Evolutionary conservation across 37 sponge, comb jelly and placozoan species (phyloP).

Genomic region (Eunapius fragilis): DNA sequence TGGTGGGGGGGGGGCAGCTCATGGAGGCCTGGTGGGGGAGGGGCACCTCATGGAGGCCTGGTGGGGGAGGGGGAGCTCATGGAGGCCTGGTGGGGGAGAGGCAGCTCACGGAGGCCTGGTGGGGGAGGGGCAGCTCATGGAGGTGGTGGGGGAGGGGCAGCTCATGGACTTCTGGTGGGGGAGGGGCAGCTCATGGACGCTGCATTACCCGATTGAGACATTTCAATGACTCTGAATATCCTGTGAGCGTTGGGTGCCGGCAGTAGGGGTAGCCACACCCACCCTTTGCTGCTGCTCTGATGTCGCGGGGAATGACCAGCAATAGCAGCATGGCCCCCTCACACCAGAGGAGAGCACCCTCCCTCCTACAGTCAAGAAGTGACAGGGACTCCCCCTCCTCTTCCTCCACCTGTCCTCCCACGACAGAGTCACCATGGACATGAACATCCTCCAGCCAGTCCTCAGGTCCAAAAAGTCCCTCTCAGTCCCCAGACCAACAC

Average conservation of each 20-base stretch:
- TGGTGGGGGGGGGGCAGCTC: too few species aligned
- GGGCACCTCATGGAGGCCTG: too few species aligned
- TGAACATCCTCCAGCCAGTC: conserved; percentile 31
- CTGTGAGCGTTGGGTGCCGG: not conserved
- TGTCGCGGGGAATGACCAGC: not conserved
- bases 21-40: too few species aligned
- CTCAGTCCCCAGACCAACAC: conserved; percentile 30
- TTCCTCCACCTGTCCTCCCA: not conserved
- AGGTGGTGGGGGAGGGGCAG: too few species aligned
- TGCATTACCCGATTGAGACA: not conserved
- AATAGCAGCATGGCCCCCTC: too few species aligned
- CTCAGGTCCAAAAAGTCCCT: conserved; percentile 17
- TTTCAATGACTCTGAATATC: not conserved
- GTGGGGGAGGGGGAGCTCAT: too few species aligned
- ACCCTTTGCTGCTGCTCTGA: not conserved
- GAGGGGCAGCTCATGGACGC: not conserved
- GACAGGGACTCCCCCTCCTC: not conserved
- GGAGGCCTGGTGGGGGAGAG: too few species aligned
- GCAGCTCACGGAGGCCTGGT: too few species aligned
- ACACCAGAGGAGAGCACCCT: not conserved
- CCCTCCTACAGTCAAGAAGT: not conserved
- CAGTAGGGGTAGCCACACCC: not conserved
- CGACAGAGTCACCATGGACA: not conserved
- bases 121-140: too few species aligned
- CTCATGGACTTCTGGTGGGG: too few species aligned